These are phyloP conservation scores for Onychomys torridus DNA, from an alignment of 2,797 vertebrate species.

Conservation along the genomic window DNA sequence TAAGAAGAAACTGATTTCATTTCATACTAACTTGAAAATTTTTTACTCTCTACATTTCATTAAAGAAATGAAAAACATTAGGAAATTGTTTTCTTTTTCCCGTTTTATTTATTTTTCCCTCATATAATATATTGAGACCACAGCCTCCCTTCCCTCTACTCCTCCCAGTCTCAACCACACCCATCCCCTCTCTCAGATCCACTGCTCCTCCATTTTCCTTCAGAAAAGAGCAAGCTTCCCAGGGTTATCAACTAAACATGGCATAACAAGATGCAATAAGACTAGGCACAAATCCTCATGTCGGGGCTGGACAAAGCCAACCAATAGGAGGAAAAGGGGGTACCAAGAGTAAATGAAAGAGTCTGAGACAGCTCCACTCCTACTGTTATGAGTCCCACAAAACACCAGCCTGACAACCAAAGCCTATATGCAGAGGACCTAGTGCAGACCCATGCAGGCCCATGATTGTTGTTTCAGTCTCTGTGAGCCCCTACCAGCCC, in stretches of 20 bases:
- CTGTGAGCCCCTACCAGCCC: neutral
- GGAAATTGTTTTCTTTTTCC: neutral
- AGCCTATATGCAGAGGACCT: neutral
- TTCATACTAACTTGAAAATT: neutral
- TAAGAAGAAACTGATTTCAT: neutral
- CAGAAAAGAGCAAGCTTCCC: neutral
- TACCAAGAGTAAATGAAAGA: neutral
- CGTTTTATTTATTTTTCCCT: neutral
- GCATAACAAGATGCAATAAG: neutral
- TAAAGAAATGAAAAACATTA: neutral
- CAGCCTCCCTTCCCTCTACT: neutral
- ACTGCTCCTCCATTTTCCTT: neutral
- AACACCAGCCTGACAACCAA: neutral
- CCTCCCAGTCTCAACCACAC: neutral
- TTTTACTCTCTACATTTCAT: neutral
- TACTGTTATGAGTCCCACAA: neutral
- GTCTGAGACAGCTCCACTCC: neutral
- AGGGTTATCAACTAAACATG: neutral
- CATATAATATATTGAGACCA: neutral
- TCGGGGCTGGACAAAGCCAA: too few relatives aligned
- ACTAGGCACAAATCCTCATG: neutral
- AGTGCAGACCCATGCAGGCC: neutral
- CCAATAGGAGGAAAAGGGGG: neutral
- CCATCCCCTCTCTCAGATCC: neutral
- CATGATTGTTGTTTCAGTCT: neutral